phyloP scores from a whole-genome alignment of 2,797 vertebrate species.

The Crax fasciolata region DNA sequence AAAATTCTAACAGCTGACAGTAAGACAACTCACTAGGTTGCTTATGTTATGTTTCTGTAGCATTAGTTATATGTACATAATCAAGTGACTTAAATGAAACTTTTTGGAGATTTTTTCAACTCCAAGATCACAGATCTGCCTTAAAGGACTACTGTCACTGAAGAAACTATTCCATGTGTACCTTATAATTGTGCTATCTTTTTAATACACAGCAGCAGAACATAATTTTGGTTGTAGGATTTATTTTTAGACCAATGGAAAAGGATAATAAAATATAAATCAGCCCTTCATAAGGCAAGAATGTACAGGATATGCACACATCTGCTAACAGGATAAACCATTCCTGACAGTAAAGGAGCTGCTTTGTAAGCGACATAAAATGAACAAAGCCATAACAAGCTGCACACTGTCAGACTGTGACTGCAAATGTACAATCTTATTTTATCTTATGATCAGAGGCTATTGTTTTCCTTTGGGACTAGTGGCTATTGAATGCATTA shows the following conservation, averaged over 20 bases:
- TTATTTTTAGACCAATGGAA: neutral
- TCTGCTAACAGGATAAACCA: neutral
- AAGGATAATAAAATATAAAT: neutral
- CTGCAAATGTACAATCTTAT: neutral
- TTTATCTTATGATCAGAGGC: neutral
- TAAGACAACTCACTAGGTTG: neutral
- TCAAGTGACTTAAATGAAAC: neutral
- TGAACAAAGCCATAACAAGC: neutral
- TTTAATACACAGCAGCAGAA: neutral
- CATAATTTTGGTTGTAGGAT: neutral
- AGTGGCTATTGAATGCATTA: neutral
- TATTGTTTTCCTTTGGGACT: neutral
- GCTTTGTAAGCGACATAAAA: neutral
- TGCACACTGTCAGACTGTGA: neutral
- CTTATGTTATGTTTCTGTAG: neutral
- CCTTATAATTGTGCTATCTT: neutral
- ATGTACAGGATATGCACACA: neutral
- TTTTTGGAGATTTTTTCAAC: neutral
- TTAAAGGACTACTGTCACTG: neutral
- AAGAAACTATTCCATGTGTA: neutral
- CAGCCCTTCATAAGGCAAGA: neutral
- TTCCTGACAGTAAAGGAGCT: neutral
- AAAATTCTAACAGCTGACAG: neutral
- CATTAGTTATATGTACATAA: neutral
- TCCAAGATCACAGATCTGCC: neutral